A percentile compares a stretch with the other conserved stretches of the same genome.
Conservation (phyloP, 2,797 vertebrate species). For the Otolemur crassicaudatus region DNA sequence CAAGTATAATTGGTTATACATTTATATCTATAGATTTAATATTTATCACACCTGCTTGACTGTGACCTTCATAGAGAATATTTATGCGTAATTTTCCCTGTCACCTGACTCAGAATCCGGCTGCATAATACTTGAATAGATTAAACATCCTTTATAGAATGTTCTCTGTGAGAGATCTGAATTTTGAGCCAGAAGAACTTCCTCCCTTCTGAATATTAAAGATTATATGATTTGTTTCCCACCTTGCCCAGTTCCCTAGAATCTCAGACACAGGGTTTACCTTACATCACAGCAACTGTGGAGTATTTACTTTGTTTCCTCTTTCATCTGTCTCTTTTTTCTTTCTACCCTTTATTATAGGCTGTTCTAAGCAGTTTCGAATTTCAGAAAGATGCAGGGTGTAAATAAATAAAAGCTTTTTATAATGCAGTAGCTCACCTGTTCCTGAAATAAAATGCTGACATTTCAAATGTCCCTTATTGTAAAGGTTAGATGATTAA, state of each 20-base stretch:
- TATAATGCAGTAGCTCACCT: conserved; percentile 68
- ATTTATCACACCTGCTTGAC: not conserved
- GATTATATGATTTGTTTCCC: conserved; percentile 10
- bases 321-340: conserved; percentile 24
- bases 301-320: conserved; percentile 52
- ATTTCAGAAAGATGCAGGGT: conserved; percentile 51
- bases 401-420: conserved; percentile 77
- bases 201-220: conserved; percentile 30
- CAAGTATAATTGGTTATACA: not conserved
- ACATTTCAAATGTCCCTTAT: conserved; percentile 77
- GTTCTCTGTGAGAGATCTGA: not conserved
- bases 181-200: conserved; percentile 44
- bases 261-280: conserved; percentile 25
- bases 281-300: not conserved
- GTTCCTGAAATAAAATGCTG: conserved; percentile 80
- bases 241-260: not conserved
- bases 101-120: not conserved
- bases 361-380: conserved; percentile 63
- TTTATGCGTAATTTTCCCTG: not conserved
- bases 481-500: conserved; percentile 83
- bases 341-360: conserved; percentile 68
- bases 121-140: not conserved
- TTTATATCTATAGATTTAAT: not conserved
- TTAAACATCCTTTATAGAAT: not conserved
- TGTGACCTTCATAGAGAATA: not conserved